phyloP scores from a whole-genome alignment of 2,113 vertebrate genomes.

The Ariopsis seemanni region DNA sequence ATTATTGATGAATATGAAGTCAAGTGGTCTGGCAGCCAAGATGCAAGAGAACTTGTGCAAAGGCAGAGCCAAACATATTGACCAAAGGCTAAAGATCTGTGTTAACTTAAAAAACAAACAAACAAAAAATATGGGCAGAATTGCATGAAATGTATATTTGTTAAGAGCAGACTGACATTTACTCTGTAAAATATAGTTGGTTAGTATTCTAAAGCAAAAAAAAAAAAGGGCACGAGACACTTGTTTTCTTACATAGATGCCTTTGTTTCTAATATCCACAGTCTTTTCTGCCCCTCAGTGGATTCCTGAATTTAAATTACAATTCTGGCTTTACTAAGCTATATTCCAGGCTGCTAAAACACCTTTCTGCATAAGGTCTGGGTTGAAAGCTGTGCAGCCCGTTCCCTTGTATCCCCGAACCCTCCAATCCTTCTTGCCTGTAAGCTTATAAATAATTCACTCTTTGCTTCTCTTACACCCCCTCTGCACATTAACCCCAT shows the following conservation, averaged over 20 bases:
- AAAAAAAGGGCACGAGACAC: not conserved
- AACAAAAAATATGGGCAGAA: not conserved
- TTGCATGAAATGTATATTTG: not conserved
- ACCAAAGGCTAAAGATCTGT: not conserved
- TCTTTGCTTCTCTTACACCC: constrained; percentile 20
- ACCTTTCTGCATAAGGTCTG: not conserved
- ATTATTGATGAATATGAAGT: constrained; percentile 46
- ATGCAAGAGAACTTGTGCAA: constrained; percentile 21
- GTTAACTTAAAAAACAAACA: not conserved
- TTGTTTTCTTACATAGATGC: not conserved
- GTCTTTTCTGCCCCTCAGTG: not conserved
- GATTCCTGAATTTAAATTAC: not conserved
- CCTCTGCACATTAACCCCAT: constrained; percentile 24
- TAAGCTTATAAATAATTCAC: constrained; percentile 44
- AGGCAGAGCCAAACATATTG: constrained; percentile 21
- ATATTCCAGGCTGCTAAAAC: not conserved
- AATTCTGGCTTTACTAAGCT: not conserved
- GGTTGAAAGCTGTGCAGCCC: not conserved
- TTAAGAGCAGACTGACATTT: not conserved
- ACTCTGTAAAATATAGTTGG: not conserved
- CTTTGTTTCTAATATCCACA: not conserved
- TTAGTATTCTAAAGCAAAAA: not conserved
- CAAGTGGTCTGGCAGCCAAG: constrained; percentile 19
- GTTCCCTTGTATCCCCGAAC: not conserved
- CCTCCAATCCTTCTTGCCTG: not conserved